phyloP scores from a whole-genome alignment of 2,113 vertebrate species.

The Eulemur rufifrons region DNA sequence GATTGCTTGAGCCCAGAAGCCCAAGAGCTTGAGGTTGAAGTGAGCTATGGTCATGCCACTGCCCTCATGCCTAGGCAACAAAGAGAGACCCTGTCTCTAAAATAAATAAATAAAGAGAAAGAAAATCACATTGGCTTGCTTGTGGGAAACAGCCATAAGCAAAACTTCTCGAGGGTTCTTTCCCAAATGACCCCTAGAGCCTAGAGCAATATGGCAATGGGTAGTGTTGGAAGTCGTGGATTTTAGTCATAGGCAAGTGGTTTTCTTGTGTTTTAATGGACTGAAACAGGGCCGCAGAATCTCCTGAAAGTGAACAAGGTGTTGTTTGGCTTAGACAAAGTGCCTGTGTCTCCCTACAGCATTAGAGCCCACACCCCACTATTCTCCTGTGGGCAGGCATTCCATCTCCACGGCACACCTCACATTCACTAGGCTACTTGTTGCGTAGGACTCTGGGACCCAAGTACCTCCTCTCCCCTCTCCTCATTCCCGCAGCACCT shows the following conservation, averaged over 20 bases:
- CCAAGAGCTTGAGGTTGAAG: no score
- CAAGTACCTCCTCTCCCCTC: not conserved
- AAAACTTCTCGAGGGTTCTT: not conserved
- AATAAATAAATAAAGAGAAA: not conserved
- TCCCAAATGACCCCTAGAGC: not conserved
- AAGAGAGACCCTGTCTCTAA: no score
- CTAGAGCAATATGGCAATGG: not conserved
- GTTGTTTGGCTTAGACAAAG: not conserved
- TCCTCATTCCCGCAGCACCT: not conserved
- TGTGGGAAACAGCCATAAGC: not conserved
- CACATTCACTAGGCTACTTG: not conserved
- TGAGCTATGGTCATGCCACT: no score
- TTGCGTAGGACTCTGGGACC: not conserved
- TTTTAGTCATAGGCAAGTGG: not conserved
- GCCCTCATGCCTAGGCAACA: no score
- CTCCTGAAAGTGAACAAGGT: not conserved
- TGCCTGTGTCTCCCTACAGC: not conserved
- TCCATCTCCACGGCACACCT: no score
- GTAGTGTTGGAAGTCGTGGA: not conserved
- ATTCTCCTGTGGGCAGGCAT: rapidly evolving
- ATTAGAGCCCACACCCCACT: not conserved
- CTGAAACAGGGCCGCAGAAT: not conserved
- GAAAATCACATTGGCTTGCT: not conserved
- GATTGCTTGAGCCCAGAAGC: no score
- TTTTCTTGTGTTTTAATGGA: not conserved